Conservation (phyloP, 2,888 invertebrate species). For the Acanthoscelides obtectus region DNA sequence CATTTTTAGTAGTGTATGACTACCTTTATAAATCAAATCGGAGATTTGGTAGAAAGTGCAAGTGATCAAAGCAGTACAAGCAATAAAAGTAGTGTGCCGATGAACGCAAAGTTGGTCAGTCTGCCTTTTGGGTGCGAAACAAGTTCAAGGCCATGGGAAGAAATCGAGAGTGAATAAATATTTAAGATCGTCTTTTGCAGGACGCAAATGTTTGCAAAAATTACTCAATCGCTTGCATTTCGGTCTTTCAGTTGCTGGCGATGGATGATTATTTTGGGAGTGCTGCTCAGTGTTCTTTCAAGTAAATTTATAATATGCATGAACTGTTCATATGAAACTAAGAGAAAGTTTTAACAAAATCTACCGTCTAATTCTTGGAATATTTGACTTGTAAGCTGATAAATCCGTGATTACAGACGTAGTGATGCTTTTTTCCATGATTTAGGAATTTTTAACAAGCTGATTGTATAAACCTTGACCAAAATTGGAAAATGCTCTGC, state of each 20-base stretch:
- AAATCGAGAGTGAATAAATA: background rate
- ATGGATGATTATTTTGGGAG: background rate
- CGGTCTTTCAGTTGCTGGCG: background rate
- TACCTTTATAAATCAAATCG: background rate
- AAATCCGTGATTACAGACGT: too few relatives aligned
- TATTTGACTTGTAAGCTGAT: too few relatives aligned
- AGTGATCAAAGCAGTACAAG: background rate
- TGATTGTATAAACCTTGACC: too few relatives aligned
- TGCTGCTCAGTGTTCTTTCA: background rate
- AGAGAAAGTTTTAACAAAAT: too few relatives aligned
- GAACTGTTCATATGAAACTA: too few relatives aligned
- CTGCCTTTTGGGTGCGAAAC: background rate
- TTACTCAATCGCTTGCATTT: background rate
- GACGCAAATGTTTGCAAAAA: background rate
- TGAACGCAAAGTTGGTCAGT: background rate
- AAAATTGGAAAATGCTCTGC: too few relatives aligned
- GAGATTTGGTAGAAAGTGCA: background rate
- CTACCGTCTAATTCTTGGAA: too few relatives aligned
- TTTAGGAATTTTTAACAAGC: too few relatives aligned
- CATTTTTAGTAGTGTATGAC: background rate
- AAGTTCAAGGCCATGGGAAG: background rate
- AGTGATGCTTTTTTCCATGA: too few relatives aligned
- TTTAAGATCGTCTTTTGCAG: background rate
- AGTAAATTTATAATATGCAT: too few relatives aligned
- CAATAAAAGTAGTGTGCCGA: background rate